Percentiles rank a stretch among this genome's conserved stretches.
Evolutionary conservation across 2,888 invertebrate species (phyloP).

Genomic region (Stomorhina lunata): DNA sequence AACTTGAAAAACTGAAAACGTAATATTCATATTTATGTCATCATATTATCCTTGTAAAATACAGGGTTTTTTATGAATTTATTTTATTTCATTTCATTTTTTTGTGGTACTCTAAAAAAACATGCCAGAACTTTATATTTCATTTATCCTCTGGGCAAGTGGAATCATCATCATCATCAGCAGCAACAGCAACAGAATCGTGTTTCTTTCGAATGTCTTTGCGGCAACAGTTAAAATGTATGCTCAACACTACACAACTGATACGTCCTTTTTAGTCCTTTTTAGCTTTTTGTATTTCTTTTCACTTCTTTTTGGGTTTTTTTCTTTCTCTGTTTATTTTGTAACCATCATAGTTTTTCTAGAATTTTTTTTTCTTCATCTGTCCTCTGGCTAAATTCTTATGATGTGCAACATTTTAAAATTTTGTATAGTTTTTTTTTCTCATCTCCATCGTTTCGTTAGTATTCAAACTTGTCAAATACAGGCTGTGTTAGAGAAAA

Average conservation of each 20-base stretch:
- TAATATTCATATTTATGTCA: constrained; percentile 58
- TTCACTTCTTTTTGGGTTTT: background rate
- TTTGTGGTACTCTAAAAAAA: background rate
- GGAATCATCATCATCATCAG: constrained; percentile 38
- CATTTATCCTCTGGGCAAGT: constrained; percentile 46
- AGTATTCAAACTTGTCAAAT: constrained; percentile 32
- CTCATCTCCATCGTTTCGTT: no score
- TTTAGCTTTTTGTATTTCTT: background rate
- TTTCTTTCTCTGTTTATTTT: background rate
- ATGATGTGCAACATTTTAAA: constrained; percentile 51
- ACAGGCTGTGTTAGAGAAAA: constrained; percentile 28
- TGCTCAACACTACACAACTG: constrained; percentile 33
- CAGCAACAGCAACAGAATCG: background rate
- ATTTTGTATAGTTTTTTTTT: constrained; percentile 3
- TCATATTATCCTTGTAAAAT: constrained; percentile 57
- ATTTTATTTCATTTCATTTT: constrained; percentile 32
- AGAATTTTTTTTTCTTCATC: constrained; percentile 5
- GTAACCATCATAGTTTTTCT: constrained; percentile 21
- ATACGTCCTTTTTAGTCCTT: background rate
- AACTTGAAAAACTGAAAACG: constrained; percentile 23
- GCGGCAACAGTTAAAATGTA: constrained; percentile 54
- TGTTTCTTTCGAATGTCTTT: constrained; percentile 31
- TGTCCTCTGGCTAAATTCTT: constrained; percentile 38
- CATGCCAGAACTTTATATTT: constrained; percentile 47
- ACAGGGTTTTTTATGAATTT: constrained; percentile 33